phyloP scores from a whole-genome alignment of 2,113 vertebrate species.

The Henicopernis longicauda region DNA sequence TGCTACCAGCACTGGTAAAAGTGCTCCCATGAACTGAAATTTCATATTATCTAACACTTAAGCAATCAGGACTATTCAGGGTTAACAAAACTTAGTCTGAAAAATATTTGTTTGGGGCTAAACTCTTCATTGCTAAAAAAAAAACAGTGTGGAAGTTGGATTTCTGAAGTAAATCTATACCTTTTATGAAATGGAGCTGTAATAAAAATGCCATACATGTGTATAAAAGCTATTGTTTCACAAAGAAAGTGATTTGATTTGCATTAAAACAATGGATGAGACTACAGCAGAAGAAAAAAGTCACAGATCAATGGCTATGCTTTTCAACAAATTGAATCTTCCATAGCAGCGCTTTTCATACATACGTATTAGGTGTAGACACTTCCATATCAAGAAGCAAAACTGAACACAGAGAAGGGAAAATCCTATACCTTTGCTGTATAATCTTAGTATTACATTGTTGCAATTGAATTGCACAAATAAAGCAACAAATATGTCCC shows the following conservation, averaged over 20 bases:
- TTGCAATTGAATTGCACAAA: not conserved
- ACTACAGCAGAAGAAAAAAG: not conserved
- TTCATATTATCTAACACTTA: not conserved
- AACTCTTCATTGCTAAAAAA: not conserved
- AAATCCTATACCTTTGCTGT: not conserved
- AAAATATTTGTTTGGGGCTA: not conserved
- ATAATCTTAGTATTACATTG: not conserved
- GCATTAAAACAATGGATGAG: conserved; percentile 10
- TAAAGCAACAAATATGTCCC: not conserved
- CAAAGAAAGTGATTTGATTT: conserved; percentile 20
- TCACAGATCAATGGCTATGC: conserved; percentile 36
- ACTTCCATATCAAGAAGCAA: not conserved
- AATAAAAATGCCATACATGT: not conserved
- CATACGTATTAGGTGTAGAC: not conserved
- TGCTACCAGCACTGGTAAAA: not conserved
- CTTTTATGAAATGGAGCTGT: not conserved
- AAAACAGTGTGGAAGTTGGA: not conserved
- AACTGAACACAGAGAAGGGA: not conserved
- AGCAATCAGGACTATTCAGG: not conserved
- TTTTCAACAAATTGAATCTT: conserved; percentile 50
- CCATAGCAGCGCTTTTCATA: not conserved
- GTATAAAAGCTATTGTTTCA: conserved; percentile 31
- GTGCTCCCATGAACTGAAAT: not conserved
- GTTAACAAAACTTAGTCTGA: not conserved
- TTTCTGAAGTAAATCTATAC: not conserved